Base-by-base conservation (phyloP, 2,888 invertebrate genomes). In the Caenorhabditis zanzibari region DNA sequence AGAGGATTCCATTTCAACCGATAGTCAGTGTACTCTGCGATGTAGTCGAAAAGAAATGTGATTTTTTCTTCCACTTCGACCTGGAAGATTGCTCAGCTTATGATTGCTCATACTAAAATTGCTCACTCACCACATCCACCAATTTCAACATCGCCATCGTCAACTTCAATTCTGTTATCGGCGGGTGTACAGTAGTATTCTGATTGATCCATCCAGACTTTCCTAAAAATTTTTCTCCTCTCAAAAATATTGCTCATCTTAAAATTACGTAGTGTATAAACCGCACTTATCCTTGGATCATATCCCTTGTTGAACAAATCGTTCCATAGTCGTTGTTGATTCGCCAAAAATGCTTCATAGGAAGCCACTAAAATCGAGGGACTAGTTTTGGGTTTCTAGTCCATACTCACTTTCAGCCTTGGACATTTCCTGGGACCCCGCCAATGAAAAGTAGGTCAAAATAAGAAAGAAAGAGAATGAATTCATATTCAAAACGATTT, bases 11-110 rank as follows among this genome's bases (percentile, higher is more conserved):
- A 82, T 32, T 24, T 44, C 41, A 82, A 22, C 0, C 82, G 26
- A 1, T 59, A 35, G 58, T 82, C 82, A 1, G 66, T 76, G 49
- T 64, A 82, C 24, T 73, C 49, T 3, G 73, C 73, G 3, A 58
- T 52, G 35, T 81, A 81, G 35, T 81, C 81, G 26, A 81, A 81
- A 2, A 81, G 52, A 14, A 81, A 81, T 22, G 73, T 81, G 4
- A 81, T 73, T 54, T 81, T 81, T 26, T 81, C 81, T 35, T 81
- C 81, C 0, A 59, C 59, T 54, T 81, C 81, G 0, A 81, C 73
- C 77, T 77, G 41, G 0, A 52, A 77, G 12, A 38, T 38, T 38
- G 38, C 38, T 38, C 38, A 38, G 10, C 12, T 38, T 12, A 38
- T 10, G 38, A 38, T 38, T 38, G 38, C 38, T n/a, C 28, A 32